These are phyloP conservation scores for Tribolium castaneum DNA, from an alignment of 1,140 invertebrate genomes.

Conservation along the genomic window DNA sequence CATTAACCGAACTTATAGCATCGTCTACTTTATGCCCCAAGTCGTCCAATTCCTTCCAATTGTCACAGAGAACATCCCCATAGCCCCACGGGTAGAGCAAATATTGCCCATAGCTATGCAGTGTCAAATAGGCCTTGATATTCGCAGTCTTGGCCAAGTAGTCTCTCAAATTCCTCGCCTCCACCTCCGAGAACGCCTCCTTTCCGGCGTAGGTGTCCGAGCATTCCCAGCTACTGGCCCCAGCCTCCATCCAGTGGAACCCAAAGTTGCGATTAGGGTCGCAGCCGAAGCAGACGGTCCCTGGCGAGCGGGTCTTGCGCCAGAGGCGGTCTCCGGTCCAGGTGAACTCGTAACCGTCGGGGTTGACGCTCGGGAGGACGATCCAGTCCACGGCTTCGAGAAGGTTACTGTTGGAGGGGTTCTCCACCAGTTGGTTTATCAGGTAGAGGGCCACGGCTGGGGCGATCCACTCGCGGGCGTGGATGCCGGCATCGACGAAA, in stretches of 20 bases:
- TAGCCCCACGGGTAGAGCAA: conserved; percentile 82
- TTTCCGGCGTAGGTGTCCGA: conserved; percentile 77
- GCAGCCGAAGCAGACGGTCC: conserved; percentile 67
- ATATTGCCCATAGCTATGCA: conserved; percentile 77
- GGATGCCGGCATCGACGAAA: conserved; percentile 74
- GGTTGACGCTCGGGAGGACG: conserved; percentile 77
- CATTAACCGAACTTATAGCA: conserved; percentile 64
- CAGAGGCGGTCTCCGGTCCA: conserved; percentile 68
- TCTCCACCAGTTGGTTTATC: conserved; percentile 70
- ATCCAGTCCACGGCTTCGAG: conserved; percentile 72
- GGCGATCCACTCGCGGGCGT: conserved; percentile 77
- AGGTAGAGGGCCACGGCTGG: conserved; percentile 74
- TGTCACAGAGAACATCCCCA: conserved; percentile 65
- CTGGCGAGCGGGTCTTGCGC: conserved; percentile 72
- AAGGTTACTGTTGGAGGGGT: conserved; percentile 60
- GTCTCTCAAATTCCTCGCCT: conserved; percentile 72
- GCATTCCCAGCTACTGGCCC: conserved; percentile 73
- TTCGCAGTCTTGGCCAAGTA: conserved; percentile 65
- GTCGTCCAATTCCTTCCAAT: conserved; percentile 61
- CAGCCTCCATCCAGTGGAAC: conserved; percentile 72
- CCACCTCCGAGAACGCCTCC: conserved; percentile 79
- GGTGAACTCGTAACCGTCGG: conserved; percentile 79
- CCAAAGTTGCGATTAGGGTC: conserved; percentile 80
- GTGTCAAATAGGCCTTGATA: conserved; percentile 74
- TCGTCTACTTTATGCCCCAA: conserved; percentile 63